Evolutionary conservation across 30 jellyfish, hydroid and myxozoan species (phyloP), one percentile per base, ranked within the genome.

Genomic region (Clytia hemisphaerica): DNA sequence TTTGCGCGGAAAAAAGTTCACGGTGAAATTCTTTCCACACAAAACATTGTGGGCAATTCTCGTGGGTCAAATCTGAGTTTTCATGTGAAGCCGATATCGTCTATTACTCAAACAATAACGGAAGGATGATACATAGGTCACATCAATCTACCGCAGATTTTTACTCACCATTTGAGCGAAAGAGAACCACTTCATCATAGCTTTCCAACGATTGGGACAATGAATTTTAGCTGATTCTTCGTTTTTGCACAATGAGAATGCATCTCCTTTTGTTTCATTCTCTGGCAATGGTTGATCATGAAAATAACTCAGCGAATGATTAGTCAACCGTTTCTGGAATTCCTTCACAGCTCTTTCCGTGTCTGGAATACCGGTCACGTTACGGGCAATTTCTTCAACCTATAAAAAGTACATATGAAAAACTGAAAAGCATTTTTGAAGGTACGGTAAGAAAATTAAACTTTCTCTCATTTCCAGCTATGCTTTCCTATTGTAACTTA

Each of bases 131-230:
- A n/a, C n/a, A n/a, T n/a, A n/a, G n/a, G n/a, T n/a, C n/a, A n/a
- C n/a, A n/a, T n/a, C n/a, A n/a, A n/a, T n/a, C n/a, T n/a, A n/a
- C n/a, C n/a, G n/a, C n/a, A n/a, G n/a, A n/a, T n/a, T n/a, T n/a
- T n/a, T n/a, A 21, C 44, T 5, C 59, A 87, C 98, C 87, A 65
- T 80, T 53, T 93, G 79, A 4, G 98, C 92, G 59, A 78, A 89
- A 0, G 80, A 55, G 55, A 89, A 89, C 98, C 98, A 89, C n/a
- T 69, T 73, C 57, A 82, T 79, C 98, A 89, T 89, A 10, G 98
- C 98, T 32, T 53, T 72, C 98, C 98, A 89, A 47, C 98, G 49
- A 61, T 76, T 82, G 2, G 98, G 98, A 50, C 98, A 89, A 50
- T 80, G 36, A 37, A 58, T 67, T 80, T 89, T 82, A 24, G 98